These are phyloP conservation scores for Acrocyrtus sp. DNA, from an alignment of 2,888 invertebrate species.

Conservation along the genomic window DNA sequence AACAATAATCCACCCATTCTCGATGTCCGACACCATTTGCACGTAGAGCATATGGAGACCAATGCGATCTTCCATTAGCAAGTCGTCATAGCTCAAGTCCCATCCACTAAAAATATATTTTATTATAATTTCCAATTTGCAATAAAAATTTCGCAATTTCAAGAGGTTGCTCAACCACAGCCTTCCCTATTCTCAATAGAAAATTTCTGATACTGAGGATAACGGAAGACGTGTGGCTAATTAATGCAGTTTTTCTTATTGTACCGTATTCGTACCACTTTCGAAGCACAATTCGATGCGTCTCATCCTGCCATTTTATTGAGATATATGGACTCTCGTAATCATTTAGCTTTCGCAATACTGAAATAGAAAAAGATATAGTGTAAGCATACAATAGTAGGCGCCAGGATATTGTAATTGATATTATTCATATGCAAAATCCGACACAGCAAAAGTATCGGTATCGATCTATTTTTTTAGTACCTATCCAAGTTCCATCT, in stretches of 20 bases:
- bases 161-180: too few relatives aligned
- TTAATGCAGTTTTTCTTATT: too few relatives aligned
- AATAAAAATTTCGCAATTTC: too few relatives aligned
- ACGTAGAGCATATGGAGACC: slow-evolving; percentile 84
- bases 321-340: slow-evolving; percentile 98
- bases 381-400: slow-evolving; percentile 20
- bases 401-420: too few relatives aligned
- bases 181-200: too few relatives aligned
- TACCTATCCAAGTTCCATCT: slow-evolving; percentile 76
- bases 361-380: slow-evolving; percentile 65
- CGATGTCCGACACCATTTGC: slow-evolving; percentile 73
- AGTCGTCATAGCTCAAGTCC: slow-evolving; percentile 85
- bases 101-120: slow-evolving; percentile 76
- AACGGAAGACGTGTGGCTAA: too few relatives aligned
- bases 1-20: slow-evolving; percentile 85
- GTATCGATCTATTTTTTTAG: too few relatives aligned
- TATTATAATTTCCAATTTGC: not conserved
- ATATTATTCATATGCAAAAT: too few relatives aligned
- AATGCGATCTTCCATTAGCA: slow-evolving; percentile 82
- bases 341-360: slow-evolving; percentile 90
- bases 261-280: slow-evolving; percentile 80
- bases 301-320: slow-evolving; percentile 80
- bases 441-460: too few relatives aligned
- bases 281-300: slow-evolving; percentile 82
- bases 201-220: too few relatives aligned